Evolutionary conservation across 2,113 vertebrate species (phyloP).

Genomic region (Galbula dea): DNA sequence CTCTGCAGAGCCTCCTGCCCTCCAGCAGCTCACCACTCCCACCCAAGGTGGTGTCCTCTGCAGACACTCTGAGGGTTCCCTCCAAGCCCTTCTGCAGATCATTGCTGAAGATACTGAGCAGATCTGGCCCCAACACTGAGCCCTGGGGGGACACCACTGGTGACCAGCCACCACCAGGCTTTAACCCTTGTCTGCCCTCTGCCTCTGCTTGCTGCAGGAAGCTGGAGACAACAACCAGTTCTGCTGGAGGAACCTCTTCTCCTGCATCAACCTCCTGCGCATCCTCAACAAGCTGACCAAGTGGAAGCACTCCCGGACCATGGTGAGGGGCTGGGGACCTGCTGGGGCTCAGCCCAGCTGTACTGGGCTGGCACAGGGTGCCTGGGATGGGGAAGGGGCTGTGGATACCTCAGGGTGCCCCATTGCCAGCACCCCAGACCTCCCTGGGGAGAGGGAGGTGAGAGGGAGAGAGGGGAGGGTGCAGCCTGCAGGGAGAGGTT

Average conservation of each 20-base stretch:
- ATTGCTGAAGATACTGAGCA: neutral
- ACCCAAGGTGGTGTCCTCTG: neutral
- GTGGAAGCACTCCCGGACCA: conserved; percentile 98
- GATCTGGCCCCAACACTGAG: neutral
- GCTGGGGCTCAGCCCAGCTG: neutral
- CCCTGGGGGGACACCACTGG: neutral
- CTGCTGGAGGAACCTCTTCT: conserved; percentile 98
- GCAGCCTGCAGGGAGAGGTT: too few relatives aligned
- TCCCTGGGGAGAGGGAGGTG: rapidly evolving
- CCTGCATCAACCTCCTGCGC: conserved; percentile 95
- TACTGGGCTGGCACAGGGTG: rapidly evolving
- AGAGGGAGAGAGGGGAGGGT: too few relatives aligned
- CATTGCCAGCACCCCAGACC: rapidly evolving
- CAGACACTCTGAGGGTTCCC: neutral
- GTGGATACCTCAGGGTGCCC: neutral
- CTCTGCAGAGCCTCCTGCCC: neutral
- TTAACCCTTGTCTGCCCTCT: neutral
- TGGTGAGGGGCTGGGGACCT: conserved; percentile 72
- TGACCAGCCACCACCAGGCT: neutral
- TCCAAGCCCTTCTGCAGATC: neutral
- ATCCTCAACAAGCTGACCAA: conserved; percentile 98
- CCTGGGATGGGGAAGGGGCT: neutral
- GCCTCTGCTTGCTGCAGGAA: conserved; percentile 76
- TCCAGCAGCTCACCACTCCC: neutral
- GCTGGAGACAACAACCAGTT: conserved; percentile 98